A percentile compares a stretch with the other conserved stretches of the same genome.
Conservation (phyloP, 2,113 vertebrate genomes). For the Charadrius vociferus region DNA sequence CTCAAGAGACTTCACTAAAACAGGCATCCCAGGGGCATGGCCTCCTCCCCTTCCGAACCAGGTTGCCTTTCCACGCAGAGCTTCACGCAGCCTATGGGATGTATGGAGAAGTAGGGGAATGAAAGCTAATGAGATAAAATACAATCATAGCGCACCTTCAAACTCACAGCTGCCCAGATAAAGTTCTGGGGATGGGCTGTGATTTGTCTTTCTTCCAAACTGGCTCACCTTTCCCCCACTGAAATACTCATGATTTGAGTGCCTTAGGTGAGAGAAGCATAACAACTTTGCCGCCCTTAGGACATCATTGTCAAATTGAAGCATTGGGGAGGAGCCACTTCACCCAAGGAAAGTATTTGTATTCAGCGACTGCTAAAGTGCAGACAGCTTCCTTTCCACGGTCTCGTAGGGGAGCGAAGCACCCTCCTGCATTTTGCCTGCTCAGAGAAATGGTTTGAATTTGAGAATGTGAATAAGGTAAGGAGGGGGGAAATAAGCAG, state of each 20-base stretch:
- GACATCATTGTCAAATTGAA: slow-evolving; percentile 21
- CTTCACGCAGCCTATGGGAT: not conserved
- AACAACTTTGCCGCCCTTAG: not conserved
- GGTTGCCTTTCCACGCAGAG: not conserved
- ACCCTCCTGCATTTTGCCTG: not conserved
- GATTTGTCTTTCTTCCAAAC: not conserved
- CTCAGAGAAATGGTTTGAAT: not conserved
- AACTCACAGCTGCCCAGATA: not conserved
- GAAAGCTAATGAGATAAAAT: not conserved
- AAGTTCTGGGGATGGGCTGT: not conserved
- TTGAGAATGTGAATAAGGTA: not conserved
- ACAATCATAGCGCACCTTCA: not conserved
- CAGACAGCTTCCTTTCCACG: not conserved
- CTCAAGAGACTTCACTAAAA: not conserved
- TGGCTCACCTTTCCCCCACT: not conserved
- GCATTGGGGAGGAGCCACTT: not conserved
- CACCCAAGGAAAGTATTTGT: not conserved
- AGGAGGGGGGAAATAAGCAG: not conserved
- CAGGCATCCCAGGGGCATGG: not conserved
- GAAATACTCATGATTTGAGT: not conserved
- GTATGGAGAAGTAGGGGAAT: not conserved
- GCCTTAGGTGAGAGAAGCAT: not conserved
- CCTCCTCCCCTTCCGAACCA: not conserved
- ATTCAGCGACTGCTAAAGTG: not conserved
- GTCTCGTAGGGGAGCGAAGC: not conserved